Percentiles rank a stretch among this genome's conserved stretches.
phyloP scores from a whole-genome alignment of 2,113 vertebrate genomes.

The Climacteris rufus region DNA sequence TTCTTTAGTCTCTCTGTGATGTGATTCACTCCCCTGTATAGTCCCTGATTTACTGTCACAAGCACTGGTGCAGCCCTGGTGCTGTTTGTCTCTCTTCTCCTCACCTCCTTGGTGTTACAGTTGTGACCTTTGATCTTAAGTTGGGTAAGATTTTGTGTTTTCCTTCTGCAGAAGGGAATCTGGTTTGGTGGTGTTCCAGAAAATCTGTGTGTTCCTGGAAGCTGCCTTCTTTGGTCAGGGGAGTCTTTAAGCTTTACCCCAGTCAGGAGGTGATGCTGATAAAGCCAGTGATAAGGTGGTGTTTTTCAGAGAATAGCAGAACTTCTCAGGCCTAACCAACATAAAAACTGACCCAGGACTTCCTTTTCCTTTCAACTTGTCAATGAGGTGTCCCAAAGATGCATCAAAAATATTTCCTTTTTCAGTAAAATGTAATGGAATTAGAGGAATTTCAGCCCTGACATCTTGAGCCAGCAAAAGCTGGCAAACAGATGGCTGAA shows the following conservation, averaged over 20 bases:
- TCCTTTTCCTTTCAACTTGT: not conserved
- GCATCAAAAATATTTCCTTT: fast-evolving
- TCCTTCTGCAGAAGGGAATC: not conserved
- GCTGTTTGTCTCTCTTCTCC: not conserved
- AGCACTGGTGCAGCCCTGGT: not conserved
- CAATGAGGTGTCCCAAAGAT: not conserved
- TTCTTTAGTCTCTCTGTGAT: not conserved
- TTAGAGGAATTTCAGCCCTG: not conserved
- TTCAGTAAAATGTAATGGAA: not conserved
- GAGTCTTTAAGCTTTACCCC: not conserved
- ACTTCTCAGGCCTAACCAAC: not conserved
- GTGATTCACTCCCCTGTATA: not conserved
- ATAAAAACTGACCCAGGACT: not conserved
- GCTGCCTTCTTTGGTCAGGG: not conserved
- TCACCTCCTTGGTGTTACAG: not conserved
- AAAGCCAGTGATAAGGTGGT: not conserved
- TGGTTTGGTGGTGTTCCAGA: not conserved
- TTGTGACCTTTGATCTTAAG: not conserved
- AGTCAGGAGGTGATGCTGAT: not conserved
- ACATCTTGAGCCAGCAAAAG: not conserved
- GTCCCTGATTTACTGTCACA: not conserved
- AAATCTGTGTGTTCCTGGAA: not conserved
- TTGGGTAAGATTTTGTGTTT: not conserved
- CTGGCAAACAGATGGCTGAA: not conserved
- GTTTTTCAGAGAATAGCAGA: not conserved